Base-by-base conservation (phyloP, 2,888 invertebrate species). In the Synergus itoensis region DNA sequence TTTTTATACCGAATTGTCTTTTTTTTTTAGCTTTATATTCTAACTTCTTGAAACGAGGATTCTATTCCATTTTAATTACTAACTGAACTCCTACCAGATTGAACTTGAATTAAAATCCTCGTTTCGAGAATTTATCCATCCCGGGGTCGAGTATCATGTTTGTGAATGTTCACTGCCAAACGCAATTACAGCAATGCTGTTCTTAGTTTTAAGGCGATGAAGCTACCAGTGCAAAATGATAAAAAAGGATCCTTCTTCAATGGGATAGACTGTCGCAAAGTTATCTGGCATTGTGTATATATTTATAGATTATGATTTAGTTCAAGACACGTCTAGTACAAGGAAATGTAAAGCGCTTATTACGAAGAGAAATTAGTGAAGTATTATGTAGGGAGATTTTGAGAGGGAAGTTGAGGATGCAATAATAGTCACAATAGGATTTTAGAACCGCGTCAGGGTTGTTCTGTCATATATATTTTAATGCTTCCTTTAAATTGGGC, bases 401-500 rank as follows among this genome's bases (percentile, higher is more conserved):
- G 80, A 79, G 77, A 76, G 73, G 64, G 76, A 82, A 82, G 80
- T 82, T 78, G 77, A 83, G 79, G 81, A 79, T 84, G 85, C 84
- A 85, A 85, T 85, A 85, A 83, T 81, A 73, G 48, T 81, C 80
- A 53, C 18, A 67, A 48, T 69, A 69, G 81, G 80, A 81, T 64
- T 79, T 76, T 78, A 79, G 79, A 81, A 80, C 79, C 76, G 81
- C 76, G 78, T 77, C 63, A 80, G 75, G 41, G 79, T 84, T 78
- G 36, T 64, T 67, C 53, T 21, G 84, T 85, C 85, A 76, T 77
- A 83, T 82, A 84, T 84, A 79, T 69, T 84, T 69, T 86, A 85
- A 87, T 86, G 86, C 86, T 86, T 83, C 76, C 65, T 80, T 67
- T 75, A 75, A 78, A 77, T 85, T 83, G 87, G 86, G 85, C 87